Evolutionary conservation across 2,888 invertebrate genomes (phyloP).

Genomic region (Drosophila greeni): DNA sequence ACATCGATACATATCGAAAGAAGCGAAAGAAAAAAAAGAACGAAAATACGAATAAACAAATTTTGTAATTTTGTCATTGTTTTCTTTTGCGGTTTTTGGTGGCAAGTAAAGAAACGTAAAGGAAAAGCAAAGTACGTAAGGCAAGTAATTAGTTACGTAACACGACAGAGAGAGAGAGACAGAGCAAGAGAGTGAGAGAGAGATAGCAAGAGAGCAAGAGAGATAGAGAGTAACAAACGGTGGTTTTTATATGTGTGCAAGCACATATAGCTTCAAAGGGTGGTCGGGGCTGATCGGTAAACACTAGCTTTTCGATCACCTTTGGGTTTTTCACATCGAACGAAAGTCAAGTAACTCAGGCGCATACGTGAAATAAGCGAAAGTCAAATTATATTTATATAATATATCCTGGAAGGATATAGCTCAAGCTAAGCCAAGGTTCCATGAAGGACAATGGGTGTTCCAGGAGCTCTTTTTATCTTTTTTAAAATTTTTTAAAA

Average conservation of each 20-base stretch:
- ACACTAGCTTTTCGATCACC: conserved; percentile 19
- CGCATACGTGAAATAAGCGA: conserved; percentile 12
- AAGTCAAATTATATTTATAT: not conserved
- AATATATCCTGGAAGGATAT: not conserved
- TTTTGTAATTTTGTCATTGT: conserved; percentile 30
- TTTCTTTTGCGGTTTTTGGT: conserved; percentile 20
- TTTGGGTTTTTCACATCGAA: conserved; percentile 5
- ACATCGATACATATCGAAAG: conserved; percentile 40
- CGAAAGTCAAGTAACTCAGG: conserved; percentile 4
- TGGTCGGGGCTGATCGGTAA: not conserved
- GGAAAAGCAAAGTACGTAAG: conserved; percentile 14
- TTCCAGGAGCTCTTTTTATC: not conserved
- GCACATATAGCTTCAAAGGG: conserved; percentile 11
- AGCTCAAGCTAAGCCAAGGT: conserved; percentile 2
- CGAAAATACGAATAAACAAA: conserved; percentile 55
- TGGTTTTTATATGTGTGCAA: conserved; percentile 4
- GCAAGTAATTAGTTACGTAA: conserved; percentile 37
- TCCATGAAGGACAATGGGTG: not conserved
- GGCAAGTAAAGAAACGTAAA: conserved; percentile 29
- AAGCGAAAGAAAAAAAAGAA: conserved; percentile 53
- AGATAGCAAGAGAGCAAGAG: not conserved
- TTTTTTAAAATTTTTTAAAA: not conserved
- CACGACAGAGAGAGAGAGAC: conserved; percentile 36
- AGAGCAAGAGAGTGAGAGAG: conserved; percentile 11
- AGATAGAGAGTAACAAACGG: conserved; percentile 18